These are phyloP conservation scores for Toxotes lorentzi DNA, from an alignment of 2,797 vertebrate genomes.

Conservation along the genomic window DNA sequence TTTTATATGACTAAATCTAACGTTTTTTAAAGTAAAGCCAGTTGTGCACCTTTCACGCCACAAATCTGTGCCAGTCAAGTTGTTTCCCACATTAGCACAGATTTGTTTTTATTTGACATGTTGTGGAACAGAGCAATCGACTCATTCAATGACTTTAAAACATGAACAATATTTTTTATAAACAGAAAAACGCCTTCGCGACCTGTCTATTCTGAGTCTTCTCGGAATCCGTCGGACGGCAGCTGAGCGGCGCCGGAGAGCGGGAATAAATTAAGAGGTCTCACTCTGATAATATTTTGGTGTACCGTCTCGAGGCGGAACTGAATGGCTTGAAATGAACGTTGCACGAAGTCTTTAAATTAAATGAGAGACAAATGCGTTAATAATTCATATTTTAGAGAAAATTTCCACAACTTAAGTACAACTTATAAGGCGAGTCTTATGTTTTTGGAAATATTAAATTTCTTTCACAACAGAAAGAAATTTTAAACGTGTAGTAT, in stretches of 20 bases:
- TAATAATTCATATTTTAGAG: too few relatives aligned
- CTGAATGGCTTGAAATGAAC: too few relatives aligned
- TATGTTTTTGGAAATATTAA: too few relatives aligned
- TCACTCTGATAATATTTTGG: constrained; percentile 34
- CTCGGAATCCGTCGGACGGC: neutral
- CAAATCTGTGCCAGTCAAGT: too few relatives aligned
- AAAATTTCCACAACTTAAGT: too few relatives aligned
- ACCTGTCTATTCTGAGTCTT: constrained; percentile 5
- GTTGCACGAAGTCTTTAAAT: too few relatives aligned
- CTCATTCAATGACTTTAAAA: neutral
- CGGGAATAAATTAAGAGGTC: neutral
- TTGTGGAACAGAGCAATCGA: neutral
- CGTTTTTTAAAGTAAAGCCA: too few relatives aligned
- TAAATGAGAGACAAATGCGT: too few relatives aligned
- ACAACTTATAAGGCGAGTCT: too few relatives aligned
- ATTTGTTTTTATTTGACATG: neutral
- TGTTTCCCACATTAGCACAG: neutral
- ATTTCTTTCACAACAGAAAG: too few relatives aligned
- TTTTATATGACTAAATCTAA: too few relatives aligned
- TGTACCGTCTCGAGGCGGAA: neutral
- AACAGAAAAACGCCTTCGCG: neutral
- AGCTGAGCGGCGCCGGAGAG: neutral
- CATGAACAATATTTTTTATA: neutral
- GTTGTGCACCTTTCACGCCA: too few relatives aligned
- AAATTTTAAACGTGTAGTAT: neutral